Evolutionary conservation across 2,888 invertebrate species (phyloP).

Genomic region (Ormyrus pomaceus): DNA sequence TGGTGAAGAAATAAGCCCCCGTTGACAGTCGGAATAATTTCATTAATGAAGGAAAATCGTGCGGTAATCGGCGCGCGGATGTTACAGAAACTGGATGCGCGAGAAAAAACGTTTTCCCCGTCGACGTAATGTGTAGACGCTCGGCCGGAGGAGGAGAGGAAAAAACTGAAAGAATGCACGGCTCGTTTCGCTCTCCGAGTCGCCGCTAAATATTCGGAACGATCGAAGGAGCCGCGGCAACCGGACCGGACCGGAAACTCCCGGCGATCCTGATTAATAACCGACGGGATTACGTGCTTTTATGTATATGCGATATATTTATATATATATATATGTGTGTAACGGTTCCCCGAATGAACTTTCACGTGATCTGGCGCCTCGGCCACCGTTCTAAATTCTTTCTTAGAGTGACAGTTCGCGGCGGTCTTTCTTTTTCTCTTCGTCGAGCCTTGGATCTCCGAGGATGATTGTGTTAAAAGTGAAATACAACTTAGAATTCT

Average conservation of each 20-base stretch:
- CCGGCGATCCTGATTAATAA: slow-evolving; percentile 51
- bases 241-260: slow-evolving; percentile 47
- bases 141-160: neutral
- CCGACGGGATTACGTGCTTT: slow-evolving; percentile 38
- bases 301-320: neutral
- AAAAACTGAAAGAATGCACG: slow-evolving; percentile 17
- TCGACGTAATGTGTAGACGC: neutral
- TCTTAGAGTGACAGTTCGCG: no score
- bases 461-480: no score
- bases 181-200: slow-evolving; percentile 15
- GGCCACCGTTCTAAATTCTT: no score
- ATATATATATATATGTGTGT: neutral
- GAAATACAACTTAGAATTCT: no score
- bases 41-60: slow-evolving; percentile 18
- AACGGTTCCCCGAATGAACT: slow-evolving; percentile 62
- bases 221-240: neutral
- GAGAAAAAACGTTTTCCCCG: neutral
- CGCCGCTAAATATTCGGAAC: slow-evolving; percentile 29
- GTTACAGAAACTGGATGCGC: slow-evolving; percentile 8
- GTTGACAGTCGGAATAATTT: neutral
- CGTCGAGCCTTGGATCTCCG: no score
- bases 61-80: neutral
- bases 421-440: no score
- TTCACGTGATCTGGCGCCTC: slow-evolving; percentile 59
- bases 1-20: no score